Base-by-base conservation (phyloP, 2,797 vertebrate species). In the Eurystomus glaucurus region DNA sequence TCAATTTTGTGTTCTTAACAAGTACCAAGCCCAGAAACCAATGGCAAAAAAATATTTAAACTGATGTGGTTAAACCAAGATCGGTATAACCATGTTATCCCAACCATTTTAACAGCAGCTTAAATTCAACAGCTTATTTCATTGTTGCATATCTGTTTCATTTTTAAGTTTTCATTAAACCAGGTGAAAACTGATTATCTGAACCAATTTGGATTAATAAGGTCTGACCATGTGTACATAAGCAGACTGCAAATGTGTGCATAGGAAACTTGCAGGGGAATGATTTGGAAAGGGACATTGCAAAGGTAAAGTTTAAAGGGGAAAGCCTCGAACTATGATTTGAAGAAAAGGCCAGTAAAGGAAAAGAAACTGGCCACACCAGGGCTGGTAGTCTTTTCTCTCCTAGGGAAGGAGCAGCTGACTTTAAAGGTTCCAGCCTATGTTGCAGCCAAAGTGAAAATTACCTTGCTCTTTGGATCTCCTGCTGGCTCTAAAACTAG, bases 401-500 rank as follows among this genome's bases (percentile, higher is more conserved):
- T 95, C 90, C 93, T 90, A 84, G 26, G 55, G 57, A 96, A 93
- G 92, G 85, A 96, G 22, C 86, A 98, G 86, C 84, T 93, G 90
- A 96, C 88, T 93, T 92, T 14, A 60, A 85, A 78, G 29, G 88
- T 89, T 43, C 88, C 95, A 94, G 90, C 81, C 93, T 94, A 68
- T 51, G 80, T 72, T 96, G 95, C 90, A 93, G 91, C 66, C 88
- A 94, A 97, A 96, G 72, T 95, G 79, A 98, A 97, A 97, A 94
- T 95, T 96, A 94, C 85, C 96, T 97, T 94, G 88, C 85, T 96
- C 71, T 97, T 97, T 91, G 94, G 94, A 93, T 96, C 97, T 97
- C 96, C 94, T 96, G 92, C 87, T 97, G 93, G 85, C 92, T 96
- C 95, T 97, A 97, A 97, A 96, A 97, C 97, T 96, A 96, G 96